A percentile compares a stretch with the other conserved stretches of the same genome.
Conservation (phyloP, 2,888 invertebrate species). For the Drosophila mettleri region DNA sequence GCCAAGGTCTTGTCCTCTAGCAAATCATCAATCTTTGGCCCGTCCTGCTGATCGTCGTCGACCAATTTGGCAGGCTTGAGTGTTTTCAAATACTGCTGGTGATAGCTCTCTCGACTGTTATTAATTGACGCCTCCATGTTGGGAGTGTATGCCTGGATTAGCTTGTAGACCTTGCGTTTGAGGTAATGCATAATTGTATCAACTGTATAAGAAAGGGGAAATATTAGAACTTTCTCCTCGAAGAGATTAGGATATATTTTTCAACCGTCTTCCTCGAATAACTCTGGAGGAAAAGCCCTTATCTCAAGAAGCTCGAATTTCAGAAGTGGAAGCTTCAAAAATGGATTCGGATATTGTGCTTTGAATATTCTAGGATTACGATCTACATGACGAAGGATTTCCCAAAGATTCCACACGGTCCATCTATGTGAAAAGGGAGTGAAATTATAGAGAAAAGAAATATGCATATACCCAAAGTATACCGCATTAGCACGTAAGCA, state of each 20-base stretch:
- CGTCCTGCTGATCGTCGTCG: slow-evolving; percentile 29
- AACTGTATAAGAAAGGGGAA: slow-evolving; percentile 48
- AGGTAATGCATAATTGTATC: slow-evolving; percentile 67
- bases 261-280: slow-evolving; percentile 78
- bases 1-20: slow-evolving; percentile 61
- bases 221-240: neutral
- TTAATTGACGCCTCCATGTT: slow-evolving; percentile 24
- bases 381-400: slow-evolving; percentile 79
- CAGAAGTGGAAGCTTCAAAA: slow-evolving; percentile 81
- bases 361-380: slow-evolving; percentile 49
- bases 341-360: slow-evolving; percentile 70
- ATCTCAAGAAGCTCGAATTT: slow-evolving; percentile 79
- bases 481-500: slow-evolving; percentile 79
- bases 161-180: slow-evolving; percentile 66
- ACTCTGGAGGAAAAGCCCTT: slow-evolving; percentile 72
- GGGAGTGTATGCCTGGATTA: slow-evolving; percentile 61
- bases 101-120: slow-evolving; percentile 63
- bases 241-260: neutral
- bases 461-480: neutral
- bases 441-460: neutral
- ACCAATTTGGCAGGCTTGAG: neutral
- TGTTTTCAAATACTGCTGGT: slow-evolving; percentile 53
- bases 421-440: neutral
- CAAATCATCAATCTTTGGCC: slow-evolving; percentile 49
- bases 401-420: slow-evolving; percentile 76